Percentiles rank a stretch among this genome's conserved stretches.
phyloP scores from a whole-genome alignment of 2,797 vertebrate species.

The Meriones psammophilus region DNA sequence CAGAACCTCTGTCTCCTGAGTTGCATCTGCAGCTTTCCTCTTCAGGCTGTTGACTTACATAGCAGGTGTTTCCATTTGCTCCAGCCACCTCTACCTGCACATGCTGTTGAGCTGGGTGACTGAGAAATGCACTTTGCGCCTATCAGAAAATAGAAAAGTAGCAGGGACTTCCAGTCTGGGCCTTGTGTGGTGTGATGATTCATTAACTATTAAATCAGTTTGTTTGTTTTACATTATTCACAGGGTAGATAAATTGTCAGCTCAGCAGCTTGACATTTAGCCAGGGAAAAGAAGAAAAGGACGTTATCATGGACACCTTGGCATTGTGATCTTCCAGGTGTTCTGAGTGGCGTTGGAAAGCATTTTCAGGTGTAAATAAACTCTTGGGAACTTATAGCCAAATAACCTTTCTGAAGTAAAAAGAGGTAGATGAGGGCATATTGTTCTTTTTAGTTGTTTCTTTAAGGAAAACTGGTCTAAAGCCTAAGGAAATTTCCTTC shows the following conservation, averaged over 20 bases:
- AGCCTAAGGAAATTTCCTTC: background rate
- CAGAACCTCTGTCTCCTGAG: background rate
- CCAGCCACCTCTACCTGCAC: background rate
- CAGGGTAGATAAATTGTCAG: slow-evolving; percentile 18
- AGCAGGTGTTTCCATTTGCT: slow-evolving; percentile 17
- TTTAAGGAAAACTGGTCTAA: background rate
- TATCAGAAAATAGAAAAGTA: slow-evolving; percentile 15
- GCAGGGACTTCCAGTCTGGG: slow-evolving; percentile 29
- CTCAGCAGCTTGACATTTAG: slow-evolving; percentile 16
- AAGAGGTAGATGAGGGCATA: slow-evolving; percentile 7
- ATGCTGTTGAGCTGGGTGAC: background rate
- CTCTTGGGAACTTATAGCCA: slow-evolving; percentile 43
- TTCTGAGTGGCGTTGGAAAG: slow-evolving; percentile 51
- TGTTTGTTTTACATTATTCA: slow-evolving; percentile 68
- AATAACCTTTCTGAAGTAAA: slow-evolving; percentile 42
- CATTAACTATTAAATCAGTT: slow-evolving; percentile 47
- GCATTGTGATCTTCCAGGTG: background rate
- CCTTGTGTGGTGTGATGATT: slow-evolving; percentile 57
- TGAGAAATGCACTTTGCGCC: slow-evolving; percentile 26
- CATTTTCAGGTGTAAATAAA: slow-evolving; percentile 59
- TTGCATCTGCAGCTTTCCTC: background rate
- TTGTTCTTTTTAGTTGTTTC: slow-evolving; percentile 45
- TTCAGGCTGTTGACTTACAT: background rate
- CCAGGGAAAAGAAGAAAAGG: slow-evolving; percentile 27
- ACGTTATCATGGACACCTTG: background rate